These are phyloP conservation scores for Cephus runcator DNA, from an alignment of 2,888 invertebrate species.

Conservation along the genomic window DNA sequence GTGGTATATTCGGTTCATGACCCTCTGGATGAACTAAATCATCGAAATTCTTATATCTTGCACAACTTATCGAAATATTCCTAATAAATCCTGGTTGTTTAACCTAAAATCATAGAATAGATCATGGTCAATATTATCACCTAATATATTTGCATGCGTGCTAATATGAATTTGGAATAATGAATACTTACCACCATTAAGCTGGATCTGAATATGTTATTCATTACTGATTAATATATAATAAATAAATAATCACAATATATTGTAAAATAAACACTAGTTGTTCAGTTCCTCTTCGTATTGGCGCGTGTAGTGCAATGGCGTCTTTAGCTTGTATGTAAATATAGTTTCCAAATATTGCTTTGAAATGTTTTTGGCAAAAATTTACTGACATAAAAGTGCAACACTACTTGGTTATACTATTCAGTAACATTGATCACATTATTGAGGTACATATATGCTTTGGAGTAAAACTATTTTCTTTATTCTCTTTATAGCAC, in stretches of 20 bases:
- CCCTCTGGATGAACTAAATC: conserved; percentile 51
- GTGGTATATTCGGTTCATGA: conserved; percentile 52
- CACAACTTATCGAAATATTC: conserved; percentile 24
- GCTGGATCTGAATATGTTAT: conserved; percentile 18
- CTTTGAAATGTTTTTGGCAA: not conserved
- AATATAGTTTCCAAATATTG: not conserved
- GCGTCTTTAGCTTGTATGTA: not conserved
- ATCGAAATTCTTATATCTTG: conserved; percentile 29
- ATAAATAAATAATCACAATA: conserved; percentile 7
- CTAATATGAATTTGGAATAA: not conserved
- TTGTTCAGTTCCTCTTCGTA: not conserved
- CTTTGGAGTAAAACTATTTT: too few relatives aligned
- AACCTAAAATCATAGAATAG: conserved; percentile 12
- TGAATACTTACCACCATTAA: conserved; percentile 18
- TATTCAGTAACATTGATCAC: not conserved
- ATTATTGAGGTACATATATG: not conserved
- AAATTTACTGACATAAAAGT: not conserved
- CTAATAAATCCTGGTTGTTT: not conserved
- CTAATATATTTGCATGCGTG: not conserved
- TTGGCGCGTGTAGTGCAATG: not conserved
- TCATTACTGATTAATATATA: conserved; percentile 17
- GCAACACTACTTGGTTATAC: not conserved
- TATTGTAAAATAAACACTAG: conserved; percentile 20
- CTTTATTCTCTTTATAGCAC: too few relatives aligned
- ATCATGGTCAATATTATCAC: not conserved